Percentiles rank a stretch among this genome's conserved stretches.
Evolutionary conservation across 2,797 vertebrate species (phyloP).

Genomic region (Adelosebastes latens): DNA sequence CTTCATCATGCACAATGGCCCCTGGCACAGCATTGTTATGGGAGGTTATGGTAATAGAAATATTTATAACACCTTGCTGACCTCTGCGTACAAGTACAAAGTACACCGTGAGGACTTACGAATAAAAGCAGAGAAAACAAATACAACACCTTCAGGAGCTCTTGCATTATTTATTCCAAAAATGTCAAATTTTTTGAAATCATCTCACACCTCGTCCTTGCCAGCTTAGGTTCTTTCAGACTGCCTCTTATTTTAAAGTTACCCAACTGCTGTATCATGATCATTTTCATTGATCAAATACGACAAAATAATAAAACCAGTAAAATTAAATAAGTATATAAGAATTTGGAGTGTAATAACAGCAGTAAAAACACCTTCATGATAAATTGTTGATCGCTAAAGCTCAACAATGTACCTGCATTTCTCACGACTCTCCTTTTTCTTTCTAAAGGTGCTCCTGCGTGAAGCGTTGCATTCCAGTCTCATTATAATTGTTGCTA

Average conservation of each 20-base stretch:
- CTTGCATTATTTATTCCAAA: conserved; percentile 21
- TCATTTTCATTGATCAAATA: background rate
- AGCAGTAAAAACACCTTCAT: background rate
- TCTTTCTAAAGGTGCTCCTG: background rate
- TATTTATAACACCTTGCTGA: conserved; percentile 65
- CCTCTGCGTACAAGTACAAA: conserved; percentile 45
- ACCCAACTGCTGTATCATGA: background rate
- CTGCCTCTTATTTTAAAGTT: background rate
- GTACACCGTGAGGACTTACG: conserved; percentile 20
- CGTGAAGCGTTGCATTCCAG: conserved; percentile 27
- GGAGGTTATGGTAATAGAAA: conserved; percentile 69
- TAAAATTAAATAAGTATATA: background rate
- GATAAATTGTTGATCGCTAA: background rate
- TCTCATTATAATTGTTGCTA: conserved; percentile 58
- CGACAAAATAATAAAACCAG: background rate
- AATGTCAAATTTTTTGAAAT: background rate
- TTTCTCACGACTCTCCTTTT: background rate
- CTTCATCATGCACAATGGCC: conserved; percentile 58
- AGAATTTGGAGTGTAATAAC: background rate
- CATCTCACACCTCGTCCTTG: background rate
- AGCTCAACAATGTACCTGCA: background rate
- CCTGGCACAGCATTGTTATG: conserved; percentile 47
- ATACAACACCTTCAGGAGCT: conserved; percentile 1
- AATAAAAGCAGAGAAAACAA: conserved; percentile 35
- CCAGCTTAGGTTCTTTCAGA: background rate